Conservation (phyloP, 2,888 invertebrate species). For the Synergus gifuensis region DNA sequence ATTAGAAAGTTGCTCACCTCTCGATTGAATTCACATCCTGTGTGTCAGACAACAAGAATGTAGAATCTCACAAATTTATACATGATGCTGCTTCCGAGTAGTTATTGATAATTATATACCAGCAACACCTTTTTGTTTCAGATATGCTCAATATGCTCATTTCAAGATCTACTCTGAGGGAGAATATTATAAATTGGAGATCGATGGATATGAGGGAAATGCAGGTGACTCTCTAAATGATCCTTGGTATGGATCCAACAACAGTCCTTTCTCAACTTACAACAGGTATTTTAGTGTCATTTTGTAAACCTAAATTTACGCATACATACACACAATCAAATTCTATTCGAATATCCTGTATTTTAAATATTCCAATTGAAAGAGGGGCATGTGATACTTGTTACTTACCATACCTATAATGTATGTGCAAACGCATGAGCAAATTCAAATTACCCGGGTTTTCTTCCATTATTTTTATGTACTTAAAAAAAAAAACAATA, state of each 20-base stretch:
- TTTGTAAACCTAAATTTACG: background rate
- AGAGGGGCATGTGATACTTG: no score
- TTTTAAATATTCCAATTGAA: no score
- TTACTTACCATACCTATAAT: no score
- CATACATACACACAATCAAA: no score
- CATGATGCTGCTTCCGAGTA: conserved; percentile 13
- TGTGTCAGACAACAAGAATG: conserved; percentile 29
- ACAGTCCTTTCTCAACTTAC: conserved; percentile 95
- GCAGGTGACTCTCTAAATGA: conserved; percentile 95
- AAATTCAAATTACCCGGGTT: no score
- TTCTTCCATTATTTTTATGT: no score
- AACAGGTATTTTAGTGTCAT: conserved; percentile 82
- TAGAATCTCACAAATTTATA: conserved; percentile 35
- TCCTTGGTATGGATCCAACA: conserved; percentile 96
- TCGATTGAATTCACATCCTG: conserved; percentile 28
- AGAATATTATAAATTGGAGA: conserved; percentile 94
- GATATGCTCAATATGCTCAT: conserved; percentile 94
- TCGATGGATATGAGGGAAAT: conserved; percentile 94
- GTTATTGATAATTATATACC: conserved; percentile 1
- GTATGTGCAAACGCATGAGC: no score
- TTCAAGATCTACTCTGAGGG: conserved; percentile 95
- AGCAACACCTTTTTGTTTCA: conserved; percentile 70
- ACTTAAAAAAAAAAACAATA: no score
- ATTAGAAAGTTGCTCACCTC: conserved; percentile 52
- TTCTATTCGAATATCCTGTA: no score